Base-by-base conservation (phyloP, 1,140 invertebrate genomes). In the Conopomorpha cramerella region DNA sequence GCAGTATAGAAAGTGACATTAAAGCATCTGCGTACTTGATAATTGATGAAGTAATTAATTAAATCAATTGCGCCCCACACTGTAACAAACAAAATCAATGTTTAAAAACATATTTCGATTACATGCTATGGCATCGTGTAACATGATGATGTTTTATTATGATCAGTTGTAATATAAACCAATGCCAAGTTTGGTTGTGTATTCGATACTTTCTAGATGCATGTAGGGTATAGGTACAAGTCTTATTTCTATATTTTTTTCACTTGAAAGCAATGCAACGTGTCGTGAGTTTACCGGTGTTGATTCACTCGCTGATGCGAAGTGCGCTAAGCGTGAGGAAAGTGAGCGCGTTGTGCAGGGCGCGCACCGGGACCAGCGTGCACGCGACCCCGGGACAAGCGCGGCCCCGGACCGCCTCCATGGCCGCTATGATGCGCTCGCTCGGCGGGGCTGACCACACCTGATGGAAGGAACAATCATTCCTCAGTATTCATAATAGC, bases 321-420 rank as follows among this genome's bases (percentile, higher is more conserved):
- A 72, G 55, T 1, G 64, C 64, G 49, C 58, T 53, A 47, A 91
- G 84, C 39, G 88, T 90, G 41, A 92, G 77, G 65, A 89, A 89
- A 48, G 87, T 89, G 79, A 85, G 85, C 45, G 86, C 84, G 71
- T 87, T 87, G 62, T 89, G 86, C 54, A 92, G 77, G 64, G 87
- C 84, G 43, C 82, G 82, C 37, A 90, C 89, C 26, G 91, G 91
- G 71, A 92, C 79, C 29, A 89, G 80, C 7, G 87, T 90, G 30
- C 86, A 85, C 19, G 86, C 84, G 45, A 90, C 78, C 42, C 80
- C 81, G 34, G 76, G 70, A 39, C 49, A 74, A 34, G 66, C 48
- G 36, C 56, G 53, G 37, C 60, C 56, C 25, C 80, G 68, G 48
- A 84, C 81, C 30, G 80, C 67, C 8, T 73, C 56, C 11, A 88